Percentiles rank a stretch among this genome's conserved stretches.
These are phyloP conservation scores for Euura lappo DNA, from an alignment of 1,140 invertebrate genomes.

Conservation along the genomic window DNA sequence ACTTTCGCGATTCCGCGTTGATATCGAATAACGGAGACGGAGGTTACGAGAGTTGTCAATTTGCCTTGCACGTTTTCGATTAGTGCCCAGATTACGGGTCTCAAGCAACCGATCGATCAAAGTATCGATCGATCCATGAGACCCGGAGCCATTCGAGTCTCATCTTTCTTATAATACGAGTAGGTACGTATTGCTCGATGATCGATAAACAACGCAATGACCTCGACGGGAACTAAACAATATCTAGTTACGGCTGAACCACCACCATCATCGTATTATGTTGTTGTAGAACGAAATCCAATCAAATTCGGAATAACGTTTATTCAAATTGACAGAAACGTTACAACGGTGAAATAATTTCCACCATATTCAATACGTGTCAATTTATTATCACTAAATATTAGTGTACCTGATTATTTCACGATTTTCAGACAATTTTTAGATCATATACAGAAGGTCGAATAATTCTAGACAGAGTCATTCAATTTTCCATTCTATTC, in stretches of 20 bases:
- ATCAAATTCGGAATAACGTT: too few species aligned
- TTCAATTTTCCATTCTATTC: too few species aligned
- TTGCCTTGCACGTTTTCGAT: slow-evolving; percentile 6
- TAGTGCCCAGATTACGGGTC: neutral
- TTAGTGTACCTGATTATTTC: too few species aligned
- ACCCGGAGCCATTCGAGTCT: neutral
- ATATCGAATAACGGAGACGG: neutral
- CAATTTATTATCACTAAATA: too few species aligned
- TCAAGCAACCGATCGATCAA: neutral
- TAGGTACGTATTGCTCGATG: neutral
- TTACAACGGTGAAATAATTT: too few species aligned
- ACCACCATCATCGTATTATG: neutral
- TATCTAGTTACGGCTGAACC: neutral
- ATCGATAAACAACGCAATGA: neutral
- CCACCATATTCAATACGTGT: too few species aligned
- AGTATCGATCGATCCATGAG: neutral
- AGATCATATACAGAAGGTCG: too few species aligned
- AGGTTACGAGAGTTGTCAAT: slow-evolving; percentile 2
- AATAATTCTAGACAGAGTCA: too few species aligned
- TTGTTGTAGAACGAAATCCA: neutral
- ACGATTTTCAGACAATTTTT: too few species aligned
- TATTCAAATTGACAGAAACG: too few species aligned
- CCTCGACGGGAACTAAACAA: neutral
- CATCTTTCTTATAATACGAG: neutral
- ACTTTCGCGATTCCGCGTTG: neutral